A percentile compares a stretch with the other conserved stretches of the same genome.
These are phyloP conservation scores for Drosophila sordidapex DNA, from an alignment of 2,888 invertebrate species.

Conservation along the genomic window DNA sequence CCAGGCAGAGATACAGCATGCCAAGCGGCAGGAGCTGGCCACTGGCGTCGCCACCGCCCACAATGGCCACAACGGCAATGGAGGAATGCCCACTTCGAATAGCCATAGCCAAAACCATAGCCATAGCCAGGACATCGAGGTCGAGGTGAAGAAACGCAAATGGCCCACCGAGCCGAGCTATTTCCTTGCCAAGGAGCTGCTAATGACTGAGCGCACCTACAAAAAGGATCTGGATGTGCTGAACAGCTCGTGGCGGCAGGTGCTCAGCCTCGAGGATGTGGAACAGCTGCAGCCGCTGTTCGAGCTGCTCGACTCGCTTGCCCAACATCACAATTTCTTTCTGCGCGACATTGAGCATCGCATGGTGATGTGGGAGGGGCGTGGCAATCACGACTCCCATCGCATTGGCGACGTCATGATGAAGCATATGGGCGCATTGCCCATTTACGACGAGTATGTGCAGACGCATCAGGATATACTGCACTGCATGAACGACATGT, in stretches of 20 bases:
- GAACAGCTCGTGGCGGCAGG: constrained; percentile 92
- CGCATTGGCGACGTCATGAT: constrained; percentile 91
- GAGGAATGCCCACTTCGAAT: constrained; percentile 15
- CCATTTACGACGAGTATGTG: constrained; percentile 90
- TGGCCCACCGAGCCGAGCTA: constrained; percentile 90
- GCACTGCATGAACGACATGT: constrained; percentile 92
- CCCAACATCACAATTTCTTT: constrained; percentile 92
- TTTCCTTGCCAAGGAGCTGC: constrained; percentile 95
- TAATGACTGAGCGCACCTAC: constrained; percentile 98
- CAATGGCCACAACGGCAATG: constrained; percentile 71
- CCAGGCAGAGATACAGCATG: constrained; percentile 84
- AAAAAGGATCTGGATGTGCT: constrained; percentile 97
- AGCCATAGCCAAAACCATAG: constrained; percentile 26
- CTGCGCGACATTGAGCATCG: constrained; percentile 92
- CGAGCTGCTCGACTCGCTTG: constrained; percentile 91
- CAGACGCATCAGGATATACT: constrained; percentile 91
- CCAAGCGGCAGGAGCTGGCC: constrained; percentile 79
- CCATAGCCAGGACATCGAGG: constrained; percentile 73
- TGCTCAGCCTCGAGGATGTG: constrained; percentile 87
- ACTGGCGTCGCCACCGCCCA: constrained; percentile 75
- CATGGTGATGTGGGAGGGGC: constrained; percentile 90
- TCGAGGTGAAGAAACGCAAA: constrained; percentile 84
- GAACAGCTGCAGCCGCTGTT: constrained; percentile 86
- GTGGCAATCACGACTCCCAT: constrained; percentile 86
- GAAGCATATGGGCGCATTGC: constrained; percentile 88